Evolutionary conservation across 1,140 invertebrate species (phyloP).

Genomic region (Drosophila albomicans): DNA sequence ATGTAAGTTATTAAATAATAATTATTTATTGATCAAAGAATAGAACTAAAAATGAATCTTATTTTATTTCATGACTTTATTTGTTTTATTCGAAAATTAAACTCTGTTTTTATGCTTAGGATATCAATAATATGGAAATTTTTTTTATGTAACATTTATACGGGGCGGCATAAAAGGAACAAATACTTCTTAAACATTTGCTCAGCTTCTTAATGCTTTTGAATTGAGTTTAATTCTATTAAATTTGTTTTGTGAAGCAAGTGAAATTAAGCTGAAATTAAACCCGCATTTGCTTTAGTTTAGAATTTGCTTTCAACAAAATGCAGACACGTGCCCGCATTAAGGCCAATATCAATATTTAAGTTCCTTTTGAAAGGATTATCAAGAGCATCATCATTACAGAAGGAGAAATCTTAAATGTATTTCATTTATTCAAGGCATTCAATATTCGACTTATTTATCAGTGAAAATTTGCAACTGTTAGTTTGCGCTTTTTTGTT

Average conservation of each 20-base stretch:
- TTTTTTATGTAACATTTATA: too few relatives aligned
- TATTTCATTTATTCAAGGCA: conserved; percentile 1
- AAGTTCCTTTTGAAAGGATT: not conserved
- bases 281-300: not conserved
- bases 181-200: too few relatives aligned
- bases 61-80: too few relatives aligned
- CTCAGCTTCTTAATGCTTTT: too few relatives aligned
- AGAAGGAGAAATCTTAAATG: not conserved
- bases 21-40: too few relatives aligned
- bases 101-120: too few relatives aligned
- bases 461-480: not conserved
- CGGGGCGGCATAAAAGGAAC: too few relatives aligned
- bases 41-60: too few relatives aligned
- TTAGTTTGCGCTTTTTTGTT: not conserved
- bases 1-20: too few relatives aligned
- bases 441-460: conserved; percentile 8
- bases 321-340: conserved; percentile 1
- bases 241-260: not conserved
- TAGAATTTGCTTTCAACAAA: not conserved
- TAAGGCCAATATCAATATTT: conserved; percentile 3
- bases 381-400: not conserved
- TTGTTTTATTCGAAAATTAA: too few relatives aligned
- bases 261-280: not conserved
- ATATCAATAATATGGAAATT: too few relatives aligned
- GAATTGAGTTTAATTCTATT: not conserved